Base-by-base conservation (phyloP, 2,888 invertebrate species). In the Acanthococcus lagerstroemiae region DNA sequence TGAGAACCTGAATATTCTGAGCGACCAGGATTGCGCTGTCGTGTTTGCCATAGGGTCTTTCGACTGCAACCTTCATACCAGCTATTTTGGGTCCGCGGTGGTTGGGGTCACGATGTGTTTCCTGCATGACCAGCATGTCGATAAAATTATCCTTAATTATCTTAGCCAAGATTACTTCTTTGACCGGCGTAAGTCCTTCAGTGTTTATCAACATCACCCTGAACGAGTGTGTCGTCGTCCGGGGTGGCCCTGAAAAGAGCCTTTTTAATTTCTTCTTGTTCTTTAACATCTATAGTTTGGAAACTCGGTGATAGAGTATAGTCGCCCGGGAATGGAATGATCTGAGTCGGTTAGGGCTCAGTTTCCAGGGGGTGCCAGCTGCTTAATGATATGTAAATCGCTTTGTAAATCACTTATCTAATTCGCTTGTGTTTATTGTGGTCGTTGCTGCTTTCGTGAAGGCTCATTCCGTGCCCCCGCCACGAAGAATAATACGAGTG, bases 231-330 rank as follows among this genome's bases (percentile, higher is more conserved):
- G 46, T 67, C 46, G 30, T 63, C 19, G 46, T 63, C 44, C 37
- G 37, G 37, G 56, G 25, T 46, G 55, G 52, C 56, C 46, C 37
- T 60, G 54, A 60, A 3, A 66, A 65, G 50, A 45, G 56, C 65
- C 46, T 37, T 56, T 65, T 65, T 55, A 52, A 52, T 30, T 30
- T 30, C 37, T 30, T 12, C 7, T 30, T 30, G 37, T 30, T 30
- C 12, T 12, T 30, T 30, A 30, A 6, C 37, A 30, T 30, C 37
- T 30, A 30, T 30, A 30, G 12, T 30, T 30, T 30, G 37, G 37
- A 30, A 30, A 30, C 37, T 30, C 37, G 37, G 37, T 30, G 37
- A 9, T 30, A 30, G 37, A 30, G 37, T 30, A 30, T 30, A 9
- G 37, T 3, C 37, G 37, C 12, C n/a, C 37, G 37, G 37, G 15